Evolutionary conservation across 1,140 invertebrate genomes (phyloP), one percentile per base, ranked within the genome.

Genomic region (Aphelinus certus): DNA sequence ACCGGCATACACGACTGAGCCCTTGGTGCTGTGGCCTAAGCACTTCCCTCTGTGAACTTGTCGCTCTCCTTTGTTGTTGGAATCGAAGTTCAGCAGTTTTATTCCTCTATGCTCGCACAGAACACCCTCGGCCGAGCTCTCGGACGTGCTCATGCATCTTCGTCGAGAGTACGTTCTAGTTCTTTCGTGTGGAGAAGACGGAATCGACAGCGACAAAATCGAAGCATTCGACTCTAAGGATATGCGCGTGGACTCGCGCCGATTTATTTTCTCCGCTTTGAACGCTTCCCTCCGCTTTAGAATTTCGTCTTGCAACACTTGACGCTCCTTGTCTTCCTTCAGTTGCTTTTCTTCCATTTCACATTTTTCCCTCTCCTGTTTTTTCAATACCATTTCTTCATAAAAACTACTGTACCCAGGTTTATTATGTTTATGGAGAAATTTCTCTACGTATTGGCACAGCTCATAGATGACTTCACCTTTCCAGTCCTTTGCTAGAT

Each of bases 391-490:
- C 94, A 96, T 96, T 85, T 96, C 92, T 76, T 96, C 94, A 83
- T 95, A 95, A 85, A 95, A 95, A 57, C 94, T 95, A 71, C 91
- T 89, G 75, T 89, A 90, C 1, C 90, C 90, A 42, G 94, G 93
- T 81, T 92, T 93, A 81, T 95, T 95, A 81, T 95, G 88, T 42
- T 90, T 81, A 77, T 92, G 90, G 2, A 96, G 87, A 84, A 92
- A 95, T 86, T 91, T 88, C 82, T 92, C 88, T 1, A 94, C 90
- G 80, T 91, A 87, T 79, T 93, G 91, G 10, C 91, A 90, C 26
- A 96, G 82, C 75, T 95, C 91, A 82, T 92, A 93, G 61, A 96
- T 92, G 47, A 93, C 94, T 87, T 94, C 91, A 9, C 94, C 94
- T 62, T 89, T 89, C 42, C 91, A 80, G 63, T 88, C 82, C 60